Base-by-base conservation (phyloP, 2,797 vertebrate genomes). In the Muraenolepis orangiensis region DNA sequence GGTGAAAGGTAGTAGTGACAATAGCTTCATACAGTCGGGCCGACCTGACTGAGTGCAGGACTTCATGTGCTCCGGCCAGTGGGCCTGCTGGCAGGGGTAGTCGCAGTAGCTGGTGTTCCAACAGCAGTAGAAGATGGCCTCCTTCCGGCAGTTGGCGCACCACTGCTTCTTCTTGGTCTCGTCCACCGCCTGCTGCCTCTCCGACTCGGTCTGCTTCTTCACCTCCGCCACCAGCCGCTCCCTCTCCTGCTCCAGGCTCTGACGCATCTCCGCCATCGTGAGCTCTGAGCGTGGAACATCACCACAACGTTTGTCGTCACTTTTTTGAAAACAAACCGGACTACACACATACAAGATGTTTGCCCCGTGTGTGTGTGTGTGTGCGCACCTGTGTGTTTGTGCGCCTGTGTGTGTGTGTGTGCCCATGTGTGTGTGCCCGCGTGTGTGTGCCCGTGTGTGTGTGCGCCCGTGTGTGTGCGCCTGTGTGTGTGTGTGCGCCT, bases 81-180 rank as follows among this genome's bases (percentile, higher is more conserved):
- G 98, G 20, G 98, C 97, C 86, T 99, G 97, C 86, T 99, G 98
- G 84, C 98, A 99, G 75, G 98, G 98, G 81, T 99, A 99, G 89
- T 99, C 98, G 5, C 98, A 99, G 91, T 99, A 99, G 90, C 97
- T 99, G 26, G 98, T 99, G 77, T 99, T 99, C 97, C 97, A 99
- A 88, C 97, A 99, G 91, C 98, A 99, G 84, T 99, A 99, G 87
- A 99, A 99, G 75, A 99, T 99, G 87, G 98, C 97, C 84, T 99
- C 98, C 84, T 99, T 99, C 85, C 95, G 96, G 92, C 98, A 99
- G 91, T 97, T 97, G 57, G 98, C 98, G 0, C 98, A 99, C 98
- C 98, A 99, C 86, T 99, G 98, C 83, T 98, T 99, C 94, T 98
- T 98, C 90, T 99, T 99, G 74, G 98, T 99, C 92, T 99, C 97